A percentile compares a stretch with the other conserved stretches of the same genome.
phyloP scores from a whole-genome alignment of 1,140 invertebrate genomes.

The Drosophila truncata region DNA sequence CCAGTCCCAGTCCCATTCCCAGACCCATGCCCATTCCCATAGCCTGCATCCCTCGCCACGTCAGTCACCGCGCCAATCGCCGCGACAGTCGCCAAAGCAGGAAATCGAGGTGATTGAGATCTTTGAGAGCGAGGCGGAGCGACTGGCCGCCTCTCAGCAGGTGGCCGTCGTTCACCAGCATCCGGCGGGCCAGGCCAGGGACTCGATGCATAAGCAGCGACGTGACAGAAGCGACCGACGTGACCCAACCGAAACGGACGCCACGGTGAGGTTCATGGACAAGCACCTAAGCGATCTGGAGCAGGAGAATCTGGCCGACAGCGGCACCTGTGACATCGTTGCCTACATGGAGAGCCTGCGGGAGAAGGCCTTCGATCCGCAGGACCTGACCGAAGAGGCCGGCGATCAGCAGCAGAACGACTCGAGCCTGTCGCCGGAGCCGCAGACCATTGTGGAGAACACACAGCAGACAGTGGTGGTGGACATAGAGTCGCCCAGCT shows the following conservation, averaged over 20 bases:
- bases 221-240: slow-evolving; percentile 42
- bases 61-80: slow-evolving; percentile 71
- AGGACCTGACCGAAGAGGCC: slow-evolving; percentile 56
- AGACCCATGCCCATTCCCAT: slow-evolving; percentile 28
- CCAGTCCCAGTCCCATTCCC: slow-evolving; percentile 8
- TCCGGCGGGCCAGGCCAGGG: slow-evolving; percentile 45
- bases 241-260: slow-evolving; percentile 53
- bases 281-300: slow-evolving; percentile 82
- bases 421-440: slow-evolving; percentile 80
- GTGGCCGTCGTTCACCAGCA: slow-evolving; percentile 80
- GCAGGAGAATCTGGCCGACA: slow-evolving; percentile 74
- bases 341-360: slow-evolving; percentile 84
- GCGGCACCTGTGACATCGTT: slow-evolving; percentile 80
- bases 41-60: slow-evolving; percentile 52
- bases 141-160: slow-evolving; percentile 73
- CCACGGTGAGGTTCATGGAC: slow-evolving; percentile 71
- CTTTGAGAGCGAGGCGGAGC: slow-evolving; percentile 76
- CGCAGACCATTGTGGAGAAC: slow-evolving; percentile 82
- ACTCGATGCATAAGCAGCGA: slow-evolving; percentile 47
- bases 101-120: slow-evolving; percentile 84
- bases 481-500: slow-evolving; percentile 75
- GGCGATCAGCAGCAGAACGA: slow-evolving; percentile 81
- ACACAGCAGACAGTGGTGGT: slow-evolving; percentile 77
- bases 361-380: slow-evolving; percentile 77
- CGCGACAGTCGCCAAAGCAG: slow-evolving; percentile 80